A percentile compares a stretch with the other conserved stretches of the same genome.
These are phyloP conservation scores for Portevinia maculata DNA, from an alignment of 2,888 invertebrate genomes.

Conservation along the genomic window DNA sequence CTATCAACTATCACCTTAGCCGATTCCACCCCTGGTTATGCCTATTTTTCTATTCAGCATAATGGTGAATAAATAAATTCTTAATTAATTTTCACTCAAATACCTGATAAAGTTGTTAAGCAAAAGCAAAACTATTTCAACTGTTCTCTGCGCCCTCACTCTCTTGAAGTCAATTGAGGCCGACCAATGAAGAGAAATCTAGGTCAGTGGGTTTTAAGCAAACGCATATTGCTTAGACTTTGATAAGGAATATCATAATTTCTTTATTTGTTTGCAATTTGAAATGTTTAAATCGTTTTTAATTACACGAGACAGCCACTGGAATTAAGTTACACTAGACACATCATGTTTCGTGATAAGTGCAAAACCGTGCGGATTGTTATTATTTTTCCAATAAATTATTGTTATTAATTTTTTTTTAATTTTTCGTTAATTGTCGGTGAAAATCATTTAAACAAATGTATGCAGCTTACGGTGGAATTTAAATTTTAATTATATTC, in stretches of 20 bases:
- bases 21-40: no score
- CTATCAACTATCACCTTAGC: no score
- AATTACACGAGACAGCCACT: constrained; percentile 6
- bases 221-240: background rate
- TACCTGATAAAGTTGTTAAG: constrained; percentile 7
- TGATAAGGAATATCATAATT: constrained; percentile 22
- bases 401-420: constrained; percentile 27
- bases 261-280: constrained; percentile 4
- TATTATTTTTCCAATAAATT: constrained; percentile 4
- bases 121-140: constrained; percentile 3
- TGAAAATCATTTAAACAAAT: constrained; percentile 41
- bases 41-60: constrained; percentile 33
- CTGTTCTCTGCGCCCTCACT: background rate
- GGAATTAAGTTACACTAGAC: constrained; percentile 22
- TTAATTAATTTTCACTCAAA: constrained; percentile 70
- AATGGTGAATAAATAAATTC: constrained; percentile 68
- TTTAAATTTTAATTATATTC: constrained; percentile 42
- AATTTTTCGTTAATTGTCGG: constrained; percentile 30
- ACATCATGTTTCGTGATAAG: constrained; percentile 24
- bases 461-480: constrained; percentile 15
- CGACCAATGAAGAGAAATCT: constrained; percentile 45
- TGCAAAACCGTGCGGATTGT: background rate
- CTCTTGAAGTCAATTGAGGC: background rate
- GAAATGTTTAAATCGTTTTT: constrained; percentile 1
- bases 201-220: constrained; percentile 38